Evolutionary conservation across 2,797 vertebrate species (phyloP), one percentile per base, ranked within the genome.

Genomic region (Spondyliosoma cantharus): DNA sequence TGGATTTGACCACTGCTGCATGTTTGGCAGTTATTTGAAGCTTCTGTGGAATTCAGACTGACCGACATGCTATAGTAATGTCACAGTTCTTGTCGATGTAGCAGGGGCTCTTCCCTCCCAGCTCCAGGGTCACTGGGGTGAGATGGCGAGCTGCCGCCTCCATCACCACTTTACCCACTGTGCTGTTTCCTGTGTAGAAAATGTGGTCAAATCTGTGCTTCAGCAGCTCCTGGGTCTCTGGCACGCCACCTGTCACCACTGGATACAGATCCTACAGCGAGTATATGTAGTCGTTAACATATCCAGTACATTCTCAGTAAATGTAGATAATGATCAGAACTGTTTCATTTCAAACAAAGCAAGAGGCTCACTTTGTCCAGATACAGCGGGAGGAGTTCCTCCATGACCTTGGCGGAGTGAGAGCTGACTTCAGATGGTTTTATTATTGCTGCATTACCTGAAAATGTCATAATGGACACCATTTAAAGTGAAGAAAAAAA

Each of bases 41-140:
- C 48, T 16, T 7, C 19, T 64, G 25, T 25, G 52, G 9, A 48
- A 43, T 43, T 27, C 17, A 25, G 58, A 73, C 83, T 73, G 16
- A 91, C 90, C 90, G 90, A 56, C 90, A 91, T 0, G 90, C 90
- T 0, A 82, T 53, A 0, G 4, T 85, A 79, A 98, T 80, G 71
- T 98, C 92, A 17, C 96, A 97, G 89, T 96, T 91, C 71, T 93
- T 96, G 91, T 98, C 96, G 0, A 99, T 92, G 74, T 96, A 98
- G 89, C 97, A 98, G 68, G 97, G 97, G 86, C 94, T 97, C 89
- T 98, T 98, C 9, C 97, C 97, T 0, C 97, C 97, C 76, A 99
- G 92, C 90, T 97, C 97, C 90, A 98, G 94, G 0, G 96, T 98
- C 63, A 98, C 95, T 0, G 97, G 97, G 0, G 97, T 98, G 81